phyloP scores from a whole-genome alignment of 2,797 vertebrate genomes.

The Coranthus polyacanthus region DNA sequence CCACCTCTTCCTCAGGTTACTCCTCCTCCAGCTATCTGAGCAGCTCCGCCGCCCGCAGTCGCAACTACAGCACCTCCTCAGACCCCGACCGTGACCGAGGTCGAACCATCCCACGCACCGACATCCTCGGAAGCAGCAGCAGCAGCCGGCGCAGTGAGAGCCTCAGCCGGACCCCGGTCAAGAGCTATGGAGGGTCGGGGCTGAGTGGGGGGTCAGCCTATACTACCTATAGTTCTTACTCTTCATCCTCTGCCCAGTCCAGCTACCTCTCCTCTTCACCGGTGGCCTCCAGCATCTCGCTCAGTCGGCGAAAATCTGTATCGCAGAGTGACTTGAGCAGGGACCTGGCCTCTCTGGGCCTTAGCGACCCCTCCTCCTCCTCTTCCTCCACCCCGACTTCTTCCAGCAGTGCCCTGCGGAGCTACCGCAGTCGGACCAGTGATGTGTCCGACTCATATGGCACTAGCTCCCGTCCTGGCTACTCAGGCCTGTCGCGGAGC shows the following conservation, averaged over 20 bases:
- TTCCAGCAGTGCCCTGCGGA: conserved; percentile 85
- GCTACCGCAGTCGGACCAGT: conserved; percentile 85
- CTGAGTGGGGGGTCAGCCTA: conserved; percentile 89
- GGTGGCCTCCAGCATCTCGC: conserved; percentile 76
- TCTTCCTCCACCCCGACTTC: conserved; percentile 75
- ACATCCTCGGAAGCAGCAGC: conserved; percentile 82
- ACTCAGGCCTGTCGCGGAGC: conserved; percentile 77
- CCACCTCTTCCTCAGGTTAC: conserved; percentile 87
- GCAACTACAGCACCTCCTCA: conserved; percentile 87
- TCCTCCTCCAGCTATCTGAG: conserved; percentile 89
- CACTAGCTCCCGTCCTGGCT: conserved; percentile 68
- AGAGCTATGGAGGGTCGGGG: conserved; percentile 78
- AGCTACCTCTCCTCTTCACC: conserved; percentile 88
- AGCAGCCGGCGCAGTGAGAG: conserved; percentile 85
- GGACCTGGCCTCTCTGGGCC: conserved; percentile 89
- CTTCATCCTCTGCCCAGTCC: conserved; percentile 76
- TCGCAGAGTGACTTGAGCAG: conserved; percentile 94
- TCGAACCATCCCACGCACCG: conserved; percentile 86
- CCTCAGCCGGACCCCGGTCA: conserved; percentile 84
- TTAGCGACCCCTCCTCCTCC: conserved; percentile 80
- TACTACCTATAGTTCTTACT: conserved; percentile 77
- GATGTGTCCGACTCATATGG: conserved; percentile 83
- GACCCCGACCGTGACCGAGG: conserved; percentile 87
- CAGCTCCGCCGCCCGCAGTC: conserved; percentile 72
- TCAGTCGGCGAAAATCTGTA: conserved; percentile 90